Evolutionary conservation across 2,113 vertebrate species (phyloP).

Genomic region (Etheostoma cragini): DNA sequence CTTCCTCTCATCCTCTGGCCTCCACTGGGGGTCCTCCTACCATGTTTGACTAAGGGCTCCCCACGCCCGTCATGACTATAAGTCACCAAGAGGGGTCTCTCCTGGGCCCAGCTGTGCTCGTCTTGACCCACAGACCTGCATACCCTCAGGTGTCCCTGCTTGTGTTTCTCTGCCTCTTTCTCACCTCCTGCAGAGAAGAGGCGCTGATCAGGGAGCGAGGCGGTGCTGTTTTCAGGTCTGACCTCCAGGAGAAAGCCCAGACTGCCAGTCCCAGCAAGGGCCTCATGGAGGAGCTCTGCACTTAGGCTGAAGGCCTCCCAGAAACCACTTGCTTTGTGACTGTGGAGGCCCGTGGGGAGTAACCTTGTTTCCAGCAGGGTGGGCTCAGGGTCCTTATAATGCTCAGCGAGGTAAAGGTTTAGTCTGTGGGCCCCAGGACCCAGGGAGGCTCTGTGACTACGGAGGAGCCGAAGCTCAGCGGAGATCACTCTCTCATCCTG

Average conservation of each 20-base stretch:
- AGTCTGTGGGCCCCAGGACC: slow-evolving; percentile 70
- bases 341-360: slow-evolving; percentile 48
- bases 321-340: slow-evolving; percentile 39
- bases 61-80: slow-evolving; percentile 86
- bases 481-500: slow-evolving; percentile 84
- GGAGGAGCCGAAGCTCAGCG: slow-evolving; percentile 84
- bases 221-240: slow-evolving; percentile 70
- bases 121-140: slow-evolving; percentile 82
- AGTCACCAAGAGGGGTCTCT: slow-evolving; percentile 87
- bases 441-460: slow-evolving; percentile 32
- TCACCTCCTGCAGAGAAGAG: slow-evolving; percentile 27
- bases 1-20: slow-evolving; percentile 67
- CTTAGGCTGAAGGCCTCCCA: slow-evolving; percentile 85
- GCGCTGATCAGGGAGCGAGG: slow-evolving; percentile 33
- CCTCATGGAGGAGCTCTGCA: slow-evolving; percentile 74
- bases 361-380: slow-evolving; percentile 80
- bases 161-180: slow-evolving; percentile 36
- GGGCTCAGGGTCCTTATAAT: slow-evolving; percentile 50
- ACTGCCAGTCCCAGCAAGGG: slow-evolving; percentile 49
- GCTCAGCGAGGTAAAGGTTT: slow-evolving; percentile 79
- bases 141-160: slow-evolving; percentile 75
- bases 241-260: slow-evolving; percentile 83
- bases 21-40: slow-evolving; percentile 61
- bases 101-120: slow-evolving; percentile 84
- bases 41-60: slow-evolving; percentile 78